phyloP scores from a whole-genome alignment of 2,888 invertebrate species.

The Thymelicus acteon region DNA sequence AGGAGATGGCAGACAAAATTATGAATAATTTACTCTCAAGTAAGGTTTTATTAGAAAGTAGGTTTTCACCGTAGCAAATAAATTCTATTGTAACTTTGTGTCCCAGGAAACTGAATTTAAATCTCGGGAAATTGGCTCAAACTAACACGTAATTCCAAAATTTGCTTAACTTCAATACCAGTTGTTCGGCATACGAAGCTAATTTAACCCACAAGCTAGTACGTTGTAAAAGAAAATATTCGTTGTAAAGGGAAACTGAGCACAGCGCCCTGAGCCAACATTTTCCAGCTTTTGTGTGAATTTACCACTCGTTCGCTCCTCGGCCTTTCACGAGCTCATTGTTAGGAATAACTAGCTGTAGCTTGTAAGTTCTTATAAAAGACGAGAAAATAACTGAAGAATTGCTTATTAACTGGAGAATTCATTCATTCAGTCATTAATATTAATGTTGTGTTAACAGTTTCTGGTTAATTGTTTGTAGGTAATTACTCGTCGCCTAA shows the following conservation, averaged over 20 bases:
- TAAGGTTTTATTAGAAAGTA: too few relatives aligned
- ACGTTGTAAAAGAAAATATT: slow-evolving; percentile 10
- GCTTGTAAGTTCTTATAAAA: slow-evolving; percentile 21
- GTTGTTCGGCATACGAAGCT: not conserved
- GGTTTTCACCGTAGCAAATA: too few relatives aligned
- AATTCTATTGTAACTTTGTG: too few relatives aligned
- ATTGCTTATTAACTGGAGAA: slow-evolving; percentile 17
- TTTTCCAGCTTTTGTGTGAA: slow-evolving; percentile 29
- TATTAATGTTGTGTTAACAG: not conserved
- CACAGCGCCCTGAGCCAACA: slow-evolving; percentile 4
- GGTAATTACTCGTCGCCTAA: too few relatives aligned
- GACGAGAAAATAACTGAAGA: slow-evolving; percentile 25
- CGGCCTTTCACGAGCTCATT: slow-evolving; percentile 33
- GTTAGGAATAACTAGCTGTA: slow-evolving; percentile 24
- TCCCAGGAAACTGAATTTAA: too few relatives aligned
- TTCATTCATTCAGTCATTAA: slow-evolving; percentile 8
- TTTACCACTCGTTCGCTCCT: slow-evolving; percentile 31
- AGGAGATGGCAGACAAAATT: too few relatives aligned
- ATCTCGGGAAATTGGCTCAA: too few relatives aligned
- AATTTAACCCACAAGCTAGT: not conserved
- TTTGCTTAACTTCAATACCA: not conserved
- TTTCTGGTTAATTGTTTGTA: too few relatives aligned
- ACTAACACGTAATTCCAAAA: too few relatives aligned
- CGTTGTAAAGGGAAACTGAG: slow-evolving; percentile 3
- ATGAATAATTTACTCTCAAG: too few relatives aligned